Conservation (phyloP, 2,113 vertebrate species). For the Riparia riparia region DNA sequence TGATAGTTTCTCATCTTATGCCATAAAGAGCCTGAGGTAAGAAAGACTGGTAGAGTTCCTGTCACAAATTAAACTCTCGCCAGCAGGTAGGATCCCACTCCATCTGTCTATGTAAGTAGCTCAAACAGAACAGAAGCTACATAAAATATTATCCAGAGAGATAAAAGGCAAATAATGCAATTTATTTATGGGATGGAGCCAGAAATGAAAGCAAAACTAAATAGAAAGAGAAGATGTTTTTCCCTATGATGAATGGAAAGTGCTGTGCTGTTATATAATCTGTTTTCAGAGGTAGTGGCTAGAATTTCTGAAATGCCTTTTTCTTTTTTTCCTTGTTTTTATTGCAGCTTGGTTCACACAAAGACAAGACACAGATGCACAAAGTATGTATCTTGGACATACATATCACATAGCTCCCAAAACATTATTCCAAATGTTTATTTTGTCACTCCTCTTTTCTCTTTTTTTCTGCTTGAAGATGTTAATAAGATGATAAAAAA, state of each 20-base stretch:
- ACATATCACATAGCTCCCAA: background rate
- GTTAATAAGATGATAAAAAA: background rate
- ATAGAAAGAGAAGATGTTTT: conserved; percentile 15
- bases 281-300: background rate
- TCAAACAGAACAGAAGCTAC: conserved; percentile 27
- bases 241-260: conserved; percentile 40
- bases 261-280: conserved; percentile 45
- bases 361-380: background rate
- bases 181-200: conserved; percentile 39
- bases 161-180: conserved; percentile 42
- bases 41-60: conserved; percentile 32
- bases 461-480: background rate
- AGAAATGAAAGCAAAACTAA: conserved; percentile 39
- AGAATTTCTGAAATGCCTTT: background rate
- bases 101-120: conserved; percentile 44
- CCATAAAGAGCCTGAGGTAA: conserved; percentile 63
- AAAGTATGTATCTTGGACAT: background rate
- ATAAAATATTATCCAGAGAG: conserved; percentile 24
- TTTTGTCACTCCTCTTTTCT: rapidly evolving
- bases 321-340: background rate
- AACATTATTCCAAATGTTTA: background rate
- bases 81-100: conserved; percentile 55
- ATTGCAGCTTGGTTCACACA: background rate
- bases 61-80: conserved; percentile 47
- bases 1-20: conserved; percentile 45